A percentile compares a stretch with the other conserved stretches of the same genome.
These are phyloP conservation scores for Tryphoninae sp. DNA, from an alignment of 2,888 invertebrate species.

Conservation along the genomic window DNA sequence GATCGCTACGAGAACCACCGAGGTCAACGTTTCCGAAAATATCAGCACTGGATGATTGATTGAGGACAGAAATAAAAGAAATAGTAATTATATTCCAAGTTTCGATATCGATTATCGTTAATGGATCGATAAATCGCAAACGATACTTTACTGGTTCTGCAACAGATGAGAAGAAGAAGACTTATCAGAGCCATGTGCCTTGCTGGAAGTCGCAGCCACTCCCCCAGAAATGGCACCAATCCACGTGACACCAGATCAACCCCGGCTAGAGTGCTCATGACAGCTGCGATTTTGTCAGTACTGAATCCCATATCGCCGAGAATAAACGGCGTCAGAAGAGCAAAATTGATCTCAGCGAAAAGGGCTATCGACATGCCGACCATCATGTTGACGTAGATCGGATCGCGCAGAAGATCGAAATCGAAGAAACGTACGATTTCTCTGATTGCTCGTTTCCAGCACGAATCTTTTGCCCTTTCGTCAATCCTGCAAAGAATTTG, in stretches of 20 bases:
- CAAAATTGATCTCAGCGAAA: constrained; percentile 88
- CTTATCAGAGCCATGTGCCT: constrained; percentile 86
- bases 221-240: constrained; percentile 86
- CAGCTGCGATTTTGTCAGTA: constrained; percentile 84
- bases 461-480: constrained; percentile 20
- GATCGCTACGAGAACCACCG: constrained; percentile 82
- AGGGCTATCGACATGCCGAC: constrained; percentile 86
- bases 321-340: constrained; percentile 86
- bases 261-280: constrained; percentile 85
- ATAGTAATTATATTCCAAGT: constrained; percentile 15
- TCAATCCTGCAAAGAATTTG: constrained; percentile 33
- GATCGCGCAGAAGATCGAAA: constrained; percentile 86
- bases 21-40: constrained; percentile 76
- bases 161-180: constrained; percentile 84
- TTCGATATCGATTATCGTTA: neutral
- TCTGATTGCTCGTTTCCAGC: constrained; percentile 55
- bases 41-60: constrained; percentile 78
- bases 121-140: constrained; percentile 16
- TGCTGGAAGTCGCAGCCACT: constrained; percentile 84
- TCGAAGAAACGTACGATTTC: constrained; percentile 84
- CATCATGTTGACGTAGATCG: constrained; percentile 86
- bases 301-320: constrained; percentile 85
- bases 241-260: constrained; percentile 84
- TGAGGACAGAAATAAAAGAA: constrained; percentile 33
- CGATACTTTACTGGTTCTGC: constrained; percentile 85